These are phyloP conservation scores for Cettia cetti DNA, from an alignment of 2,113 vertebrate genomes.

Conservation along the genomic window DNA sequence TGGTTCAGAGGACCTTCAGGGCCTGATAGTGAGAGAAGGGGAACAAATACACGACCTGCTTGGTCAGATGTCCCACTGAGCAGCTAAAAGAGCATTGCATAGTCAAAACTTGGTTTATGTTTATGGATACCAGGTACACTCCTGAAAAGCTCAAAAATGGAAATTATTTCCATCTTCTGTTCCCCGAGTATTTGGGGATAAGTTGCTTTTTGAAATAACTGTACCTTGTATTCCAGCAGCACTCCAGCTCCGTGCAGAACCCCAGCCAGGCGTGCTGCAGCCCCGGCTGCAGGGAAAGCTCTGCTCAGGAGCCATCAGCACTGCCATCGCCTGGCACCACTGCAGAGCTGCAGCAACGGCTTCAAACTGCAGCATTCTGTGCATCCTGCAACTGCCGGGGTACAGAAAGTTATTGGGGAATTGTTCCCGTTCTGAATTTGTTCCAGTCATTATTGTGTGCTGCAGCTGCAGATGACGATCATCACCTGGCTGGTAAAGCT, in stretches of 20 bases:
- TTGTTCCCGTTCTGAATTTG: background rate
- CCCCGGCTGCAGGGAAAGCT: background rate
- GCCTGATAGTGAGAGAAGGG: background rate
- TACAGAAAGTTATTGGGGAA: rapidly evolving
- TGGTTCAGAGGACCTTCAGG: background rate
- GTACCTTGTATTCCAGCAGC: background rate
- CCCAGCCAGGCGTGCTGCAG: background rate
- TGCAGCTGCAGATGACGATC: background rate
- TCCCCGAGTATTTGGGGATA: background rate
- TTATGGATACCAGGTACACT: rapidly evolving
- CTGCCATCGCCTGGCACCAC: conserved; percentile 24
- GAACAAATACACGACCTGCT: background rate
- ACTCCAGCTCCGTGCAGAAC: background rate
- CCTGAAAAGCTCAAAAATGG: background rate
- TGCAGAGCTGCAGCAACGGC: background rate
- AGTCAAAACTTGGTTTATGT: background rate
- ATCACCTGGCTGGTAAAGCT: background rate
- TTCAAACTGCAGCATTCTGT: rapidly evolving
- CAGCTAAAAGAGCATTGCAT: background rate
- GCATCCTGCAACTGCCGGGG: rapidly evolving
- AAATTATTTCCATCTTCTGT: background rate
- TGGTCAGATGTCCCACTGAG: background rate
- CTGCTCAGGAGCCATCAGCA: background rate
- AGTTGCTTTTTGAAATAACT: background rate
- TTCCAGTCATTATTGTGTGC: rapidly evolving